Conservation (phyloP, 2,797 vertebrate species). For the Coregonus suidteri region DNA sequence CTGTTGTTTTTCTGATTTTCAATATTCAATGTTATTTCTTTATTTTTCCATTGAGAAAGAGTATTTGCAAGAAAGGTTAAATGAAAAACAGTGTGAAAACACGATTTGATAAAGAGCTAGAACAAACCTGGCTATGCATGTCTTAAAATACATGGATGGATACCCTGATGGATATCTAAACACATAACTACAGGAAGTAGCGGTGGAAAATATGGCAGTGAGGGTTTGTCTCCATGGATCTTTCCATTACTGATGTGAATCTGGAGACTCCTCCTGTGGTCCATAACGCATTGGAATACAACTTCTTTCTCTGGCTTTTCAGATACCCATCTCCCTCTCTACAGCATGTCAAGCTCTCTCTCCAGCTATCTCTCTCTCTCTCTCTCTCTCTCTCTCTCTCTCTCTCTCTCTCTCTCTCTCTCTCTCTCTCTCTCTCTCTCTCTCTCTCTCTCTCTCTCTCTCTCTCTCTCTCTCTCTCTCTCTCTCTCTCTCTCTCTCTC, state of each 20-base stretch:
- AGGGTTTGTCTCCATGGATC: not conserved
- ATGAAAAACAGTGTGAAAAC: not conserved
- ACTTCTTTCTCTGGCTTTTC: not conserved
- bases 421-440: too few species aligned
- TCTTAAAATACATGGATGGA: not conserved
- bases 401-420: not conserved
- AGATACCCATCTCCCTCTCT: not conserved
- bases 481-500: too few species aligned
- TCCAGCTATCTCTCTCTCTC: too few species aligned
- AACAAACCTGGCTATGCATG: not conserved
- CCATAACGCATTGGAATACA: not conserved
- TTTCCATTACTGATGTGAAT: not conserved
- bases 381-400: not conserved
- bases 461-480: not conserved
- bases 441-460: too few species aligned
- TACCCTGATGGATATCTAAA: not conserved
- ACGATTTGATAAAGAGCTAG: not conserved
- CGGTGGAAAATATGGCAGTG: not conserved
- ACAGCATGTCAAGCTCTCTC: not conserved
- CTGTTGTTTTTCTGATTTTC: not conserved
- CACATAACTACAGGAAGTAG: not conserved
- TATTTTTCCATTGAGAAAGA: not conserved
- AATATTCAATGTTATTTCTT: not conserved
- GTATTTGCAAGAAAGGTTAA: not conserved
- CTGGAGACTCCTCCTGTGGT: not conserved